Evolutionary conservation across 1,140 invertebrate species (phyloP).

Genomic region (Diprion similis): DNA sequence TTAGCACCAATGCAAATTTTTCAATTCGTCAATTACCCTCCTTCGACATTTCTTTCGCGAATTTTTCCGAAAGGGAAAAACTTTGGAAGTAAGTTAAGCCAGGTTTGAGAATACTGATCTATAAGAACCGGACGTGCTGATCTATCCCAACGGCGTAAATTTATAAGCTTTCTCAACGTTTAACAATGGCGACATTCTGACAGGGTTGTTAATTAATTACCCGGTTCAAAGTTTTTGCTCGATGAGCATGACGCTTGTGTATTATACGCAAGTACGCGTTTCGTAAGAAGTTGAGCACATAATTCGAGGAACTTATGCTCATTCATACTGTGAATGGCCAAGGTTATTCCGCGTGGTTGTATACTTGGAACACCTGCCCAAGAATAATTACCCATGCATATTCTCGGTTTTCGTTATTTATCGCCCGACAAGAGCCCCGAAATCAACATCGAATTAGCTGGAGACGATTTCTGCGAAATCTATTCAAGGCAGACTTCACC

Average conservation of each 20-base stretch:
- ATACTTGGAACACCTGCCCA: background rate
- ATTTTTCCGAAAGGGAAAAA: no score
- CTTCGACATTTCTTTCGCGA: no score
- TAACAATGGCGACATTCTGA: background rate
- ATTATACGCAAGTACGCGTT: background rate
- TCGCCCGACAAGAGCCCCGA: background rate
- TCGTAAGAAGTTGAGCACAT: background rate
- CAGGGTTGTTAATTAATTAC: background rate
- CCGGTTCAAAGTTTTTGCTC: background rate
- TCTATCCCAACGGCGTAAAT: background rate
- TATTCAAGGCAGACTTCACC: no score
- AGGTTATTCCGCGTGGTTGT: background rate
- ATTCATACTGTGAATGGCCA: background rate
- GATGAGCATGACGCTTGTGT: background rate
- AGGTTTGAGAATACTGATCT: no score
- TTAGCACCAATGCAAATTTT: no score
- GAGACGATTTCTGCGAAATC: no score
- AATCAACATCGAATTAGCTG: no score
- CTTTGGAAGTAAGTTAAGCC: no score
- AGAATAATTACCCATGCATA: background rate
- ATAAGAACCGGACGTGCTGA: background rate
- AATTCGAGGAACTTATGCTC: background rate
- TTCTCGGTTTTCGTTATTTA: background rate
- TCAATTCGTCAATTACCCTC: no score
- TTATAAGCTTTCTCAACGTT: background rate